These are phyloP conservation scores for Albula glossodonta DNA, from an alignment of 2,113 vertebrate species.

Conservation along the genomic window DNA sequence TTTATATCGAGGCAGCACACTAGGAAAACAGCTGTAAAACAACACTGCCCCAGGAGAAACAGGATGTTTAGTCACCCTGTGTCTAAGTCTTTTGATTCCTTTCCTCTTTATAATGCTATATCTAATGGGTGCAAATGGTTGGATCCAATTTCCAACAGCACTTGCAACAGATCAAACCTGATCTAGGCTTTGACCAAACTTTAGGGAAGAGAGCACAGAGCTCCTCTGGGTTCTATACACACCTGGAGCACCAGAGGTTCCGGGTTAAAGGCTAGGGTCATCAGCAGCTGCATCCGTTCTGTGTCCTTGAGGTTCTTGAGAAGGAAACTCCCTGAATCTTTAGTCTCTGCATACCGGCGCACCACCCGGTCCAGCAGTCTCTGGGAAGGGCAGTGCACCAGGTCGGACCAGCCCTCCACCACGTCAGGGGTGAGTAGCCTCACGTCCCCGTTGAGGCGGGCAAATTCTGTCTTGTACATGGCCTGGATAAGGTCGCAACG, in stretches of 20 bases:
- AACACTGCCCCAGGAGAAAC: too few relatives aligned
- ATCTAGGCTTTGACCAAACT: not conserved
- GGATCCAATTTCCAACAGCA: not conserved
- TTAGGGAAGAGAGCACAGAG: not conserved
- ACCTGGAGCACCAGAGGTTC: conserved; percentile 97
- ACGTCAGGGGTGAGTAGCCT: conserved; percentile 95
- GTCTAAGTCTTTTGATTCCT: not conserved
- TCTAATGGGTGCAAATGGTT: too few relatives aligned
- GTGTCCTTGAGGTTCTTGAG: conserved; percentile 97
- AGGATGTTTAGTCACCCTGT: too few relatives aligned
- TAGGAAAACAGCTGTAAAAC: too few relatives aligned
- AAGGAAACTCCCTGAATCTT: conserved; percentile 97
- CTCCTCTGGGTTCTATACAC: conserved; percentile 2
- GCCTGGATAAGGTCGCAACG: conserved; percentile 95
- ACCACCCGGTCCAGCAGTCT: conserved; percentile 94
- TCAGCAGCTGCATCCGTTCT: conserved; percentile 96
- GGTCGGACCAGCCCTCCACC: conserved; percentile 97
- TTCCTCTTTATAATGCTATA: too few relatives aligned
- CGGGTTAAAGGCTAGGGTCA: conserved; percentile 96
- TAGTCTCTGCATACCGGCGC: conserved; percentile 94
- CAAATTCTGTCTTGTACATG: conserved; percentile 94
- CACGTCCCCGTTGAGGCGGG: conserved; percentile 93
- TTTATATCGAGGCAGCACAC: too few relatives aligned
- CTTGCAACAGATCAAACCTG: too few relatives aligned
- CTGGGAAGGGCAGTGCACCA: conserved; percentile 98